Base-by-base conservation (phyloP, 2,888 invertebrate species). In the Trypoxylon attenuatum region DNA sequence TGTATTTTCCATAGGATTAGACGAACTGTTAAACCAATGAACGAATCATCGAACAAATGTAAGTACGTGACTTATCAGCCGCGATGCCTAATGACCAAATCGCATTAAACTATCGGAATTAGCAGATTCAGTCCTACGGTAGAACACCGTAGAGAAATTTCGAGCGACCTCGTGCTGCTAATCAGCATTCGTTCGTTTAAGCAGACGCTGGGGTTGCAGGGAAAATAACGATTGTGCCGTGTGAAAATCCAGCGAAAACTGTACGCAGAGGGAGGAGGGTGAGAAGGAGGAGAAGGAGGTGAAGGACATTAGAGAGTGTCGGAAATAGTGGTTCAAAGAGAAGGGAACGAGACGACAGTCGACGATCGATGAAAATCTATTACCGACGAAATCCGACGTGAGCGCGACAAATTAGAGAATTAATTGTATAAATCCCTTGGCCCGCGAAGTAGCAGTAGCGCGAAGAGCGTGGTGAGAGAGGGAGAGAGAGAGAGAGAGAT, bases 391-490 rank as follows among this genome's bases (percentile, higher is more conserved):
- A 83, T 83, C 77, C 79, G 77, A 81, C 82, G 71, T 72, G 76
- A 75, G 74, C 75, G 76, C 79, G 79, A 82, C 80, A 81, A 83
- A 84, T 82, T 78, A 80, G 76, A 77, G 79, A 82, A 83, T 83
- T 84, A 81, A 82, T 84, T 84, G 84, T 80, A 78, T 78, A 82
- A 82, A 81, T 80, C 77, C 71, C 71, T 70, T 72, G 78, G 80
- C 76, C 70, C 76, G 77, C 74, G 77, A 74, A 74, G 71, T 60
- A 56, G 46, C 29, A n/a, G n/a, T n/a, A n/a, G 58, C 53, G 54
- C 57, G 58, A 25, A 50, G 58, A 29, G 18, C 45, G 19, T 33
- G 21, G 39, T 38, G 18, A 51, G 58, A 39, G 19, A 41, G 13
- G 27, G 49, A 55, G 56, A 50, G 18, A 22, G 38, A 23, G 50